These are phyloP conservation scores for Microplitis manilae DNA, from an alignment of 2,888 invertebrate genomes.

Conservation along the genomic window DNA sequence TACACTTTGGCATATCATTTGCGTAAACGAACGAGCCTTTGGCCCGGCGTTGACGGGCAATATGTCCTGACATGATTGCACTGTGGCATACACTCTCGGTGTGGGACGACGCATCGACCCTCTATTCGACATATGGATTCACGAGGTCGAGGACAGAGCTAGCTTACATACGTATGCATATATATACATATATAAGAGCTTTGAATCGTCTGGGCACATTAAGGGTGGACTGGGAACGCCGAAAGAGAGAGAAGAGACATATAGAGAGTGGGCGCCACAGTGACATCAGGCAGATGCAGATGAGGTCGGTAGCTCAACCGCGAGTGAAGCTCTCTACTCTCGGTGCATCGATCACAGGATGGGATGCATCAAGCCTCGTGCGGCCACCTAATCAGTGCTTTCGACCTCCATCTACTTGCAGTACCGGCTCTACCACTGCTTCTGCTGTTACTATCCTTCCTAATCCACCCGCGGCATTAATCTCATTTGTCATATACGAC, in stretches of 20 bases:
- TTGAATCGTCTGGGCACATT: neutral
- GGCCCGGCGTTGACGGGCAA: slow-evolving; percentile 68
- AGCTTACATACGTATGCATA: neutral
- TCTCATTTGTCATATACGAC: slow-evolving; percentile 64
- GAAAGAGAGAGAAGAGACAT: slow-evolving; percentile 11
- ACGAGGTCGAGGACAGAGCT: slow-evolving; percentile 48
- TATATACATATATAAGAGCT: slow-evolving; percentile 6
- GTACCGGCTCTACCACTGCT: neutral
- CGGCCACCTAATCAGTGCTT: slow-evolving; percentile 63
- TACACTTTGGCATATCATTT: slow-evolving; percentile 69
- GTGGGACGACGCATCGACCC: slow-evolving; percentile 49
- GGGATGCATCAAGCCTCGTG: slow-evolving; percentile 53
- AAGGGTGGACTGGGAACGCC: slow-evolving; percentile 5
- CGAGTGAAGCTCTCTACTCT: slow-evolving; percentile 36
- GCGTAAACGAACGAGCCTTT: slow-evolving; percentile 68
- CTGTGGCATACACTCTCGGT: slow-evolving; percentile 37
- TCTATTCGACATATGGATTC: slow-evolving; percentile 49
- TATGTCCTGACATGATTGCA: slow-evolving; percentile 64
- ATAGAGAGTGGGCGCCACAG: slow-evolving; percentile 48
- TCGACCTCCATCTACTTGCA: slow-evolving; percentile 22
- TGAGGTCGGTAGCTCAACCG: slow-evolving; percentile 57
- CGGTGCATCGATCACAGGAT: slow-evolving; percentile 61
- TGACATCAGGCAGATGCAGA: slow-evolving; percentile 64
- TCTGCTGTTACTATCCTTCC: slow-evolving; percentile 55
- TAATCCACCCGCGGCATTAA: slow-evolving; percentile 62